Evolutionary conservation across 2,113 vertebrate species (phyloP), one percentile per base, ranked within the genome.

Genomic region (Sylvilagus bachmani): DNA sequence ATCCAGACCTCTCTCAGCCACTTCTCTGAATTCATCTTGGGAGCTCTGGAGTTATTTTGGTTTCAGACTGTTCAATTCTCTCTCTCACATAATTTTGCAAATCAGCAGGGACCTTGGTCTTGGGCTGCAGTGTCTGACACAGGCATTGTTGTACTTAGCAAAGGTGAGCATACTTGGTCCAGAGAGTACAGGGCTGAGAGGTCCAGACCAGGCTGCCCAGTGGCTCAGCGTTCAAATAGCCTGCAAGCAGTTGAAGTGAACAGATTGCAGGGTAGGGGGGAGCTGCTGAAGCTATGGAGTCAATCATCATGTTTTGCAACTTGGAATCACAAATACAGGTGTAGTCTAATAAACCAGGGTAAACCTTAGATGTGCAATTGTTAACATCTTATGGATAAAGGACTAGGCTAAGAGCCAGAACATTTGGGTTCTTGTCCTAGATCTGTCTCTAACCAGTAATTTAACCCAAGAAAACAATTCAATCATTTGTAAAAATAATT

Each of bases 241-340:
- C 10, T 4, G 2, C 0, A 12, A 22, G n/a, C n/a, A 33, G 2
- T 4, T 24, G 33, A n/a, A 38, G 31, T 44, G 53, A 53, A 61
- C 14, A 82, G 36, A 25, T 7, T 58, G 13, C 19, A 58, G 19
- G 33, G 10, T 24, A 25, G 4, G 11, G 25, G 33, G 44, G 44
- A 9, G 44, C 44, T 44, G 44, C 31, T 8, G 49, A 36, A 75
- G 12, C 19, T 11, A 10, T 31, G 49, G 29, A 10, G 14, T 74
- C 61, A 6, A 31, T 17, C 49, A 58, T 55, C 61, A 21, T 27
- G 13, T 75, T 77, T 75, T 53, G 36, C 89, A 69, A 70, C 10
- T 51, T 75, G 36, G 16, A 87, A 82, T 36, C 33, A 24, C 36
- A 58, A 51, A 12, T 31, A 16, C 29, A 25, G 33, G 10, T 44